Conservation (phyloP, 2,797 vertebrate species). For the Vultur gryphus region DNA sequence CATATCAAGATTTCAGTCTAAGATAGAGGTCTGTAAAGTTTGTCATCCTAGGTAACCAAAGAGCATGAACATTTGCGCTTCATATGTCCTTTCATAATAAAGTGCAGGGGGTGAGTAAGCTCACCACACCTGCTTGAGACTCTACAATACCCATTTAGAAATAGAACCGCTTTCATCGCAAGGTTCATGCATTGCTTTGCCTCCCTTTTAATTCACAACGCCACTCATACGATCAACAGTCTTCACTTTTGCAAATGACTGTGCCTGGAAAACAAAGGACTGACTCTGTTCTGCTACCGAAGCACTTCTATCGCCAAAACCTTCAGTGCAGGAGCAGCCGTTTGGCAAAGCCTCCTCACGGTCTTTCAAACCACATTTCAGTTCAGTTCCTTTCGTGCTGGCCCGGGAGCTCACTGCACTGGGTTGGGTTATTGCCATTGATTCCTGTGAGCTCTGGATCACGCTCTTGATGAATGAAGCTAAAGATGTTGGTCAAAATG, state of each 20-base stretch:
- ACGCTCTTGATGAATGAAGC: neutral
- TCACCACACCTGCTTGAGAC: neutral
- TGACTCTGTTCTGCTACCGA: neutral
- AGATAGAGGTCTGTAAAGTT: neutral
- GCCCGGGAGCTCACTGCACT: neutral
- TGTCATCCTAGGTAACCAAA: neutral
- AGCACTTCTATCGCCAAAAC: neutral
- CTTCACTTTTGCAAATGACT: neutral
- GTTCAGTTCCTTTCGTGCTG: neutral
- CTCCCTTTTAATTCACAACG: neutral
- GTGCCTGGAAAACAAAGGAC: neutral
- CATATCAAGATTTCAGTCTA: neutral
- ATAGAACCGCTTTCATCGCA: neutral
- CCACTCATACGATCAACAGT: neutral
- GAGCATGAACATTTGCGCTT: neutral
- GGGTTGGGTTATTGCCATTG: neutral
- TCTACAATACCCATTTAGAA: neutral
- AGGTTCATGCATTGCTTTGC: neutral
- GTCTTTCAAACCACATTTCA: neutral
- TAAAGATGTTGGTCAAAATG: neutral
- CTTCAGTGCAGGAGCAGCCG: rapidly evolving
- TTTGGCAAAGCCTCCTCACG: neutral
- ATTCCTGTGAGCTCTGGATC: neutral
- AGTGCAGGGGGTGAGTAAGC: neutral
- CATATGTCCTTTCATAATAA: neutral